Evolutionary conservation across 2,888 invertebrate genomes (phyloP).

Genomic region (Psylliodes chrysocephalus): DNA sequence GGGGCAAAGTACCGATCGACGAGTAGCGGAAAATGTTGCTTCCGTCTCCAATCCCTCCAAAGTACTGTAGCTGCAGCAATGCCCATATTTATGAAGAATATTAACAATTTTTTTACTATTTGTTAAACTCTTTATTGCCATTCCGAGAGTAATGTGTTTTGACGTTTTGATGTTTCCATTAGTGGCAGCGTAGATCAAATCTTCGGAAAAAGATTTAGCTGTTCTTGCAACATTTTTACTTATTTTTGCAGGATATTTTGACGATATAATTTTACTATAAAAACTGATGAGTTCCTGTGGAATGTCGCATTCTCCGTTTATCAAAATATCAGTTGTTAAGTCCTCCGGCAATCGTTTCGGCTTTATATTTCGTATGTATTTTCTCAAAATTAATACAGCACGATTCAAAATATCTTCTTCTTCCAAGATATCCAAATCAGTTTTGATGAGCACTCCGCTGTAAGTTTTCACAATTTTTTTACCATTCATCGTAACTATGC

Average conservation of each 20-base stretch:
- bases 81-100: constrained; percentile 27
- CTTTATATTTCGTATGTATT: background rate
- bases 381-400: background rate
- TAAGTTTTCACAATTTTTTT: constrained; percentile 1
- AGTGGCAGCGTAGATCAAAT: constrained; percentile 15
- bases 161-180: constrained; percentile 22
- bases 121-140: constrained; percentile 32
- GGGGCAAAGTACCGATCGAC: constrained; percentile 29
- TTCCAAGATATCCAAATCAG: background rate
- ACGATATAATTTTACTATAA: constrained; percentile 3
- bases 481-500: background rate
- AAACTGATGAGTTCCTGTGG: constrained; percentile 3
- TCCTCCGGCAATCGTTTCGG: background rate
- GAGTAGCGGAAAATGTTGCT: constrained; percentile 26
- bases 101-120: constrained; percentile 30
- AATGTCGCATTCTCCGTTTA: constrained; percentile 20
- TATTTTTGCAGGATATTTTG: background rate
- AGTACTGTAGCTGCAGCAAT: constrained; percentile 30
- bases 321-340: background rate
- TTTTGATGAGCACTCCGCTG: background rate
- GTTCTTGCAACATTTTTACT: background rate
- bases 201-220: constrained; percentile 13
- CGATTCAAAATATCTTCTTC: background rate
- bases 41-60: constrained; percentile 38
- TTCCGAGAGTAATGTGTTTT: constrained; percentile 29